Base-by-base conservation (phyloP, 2,888 invertebrate genomes). In the Carterocephalus palaemon region DNA sequence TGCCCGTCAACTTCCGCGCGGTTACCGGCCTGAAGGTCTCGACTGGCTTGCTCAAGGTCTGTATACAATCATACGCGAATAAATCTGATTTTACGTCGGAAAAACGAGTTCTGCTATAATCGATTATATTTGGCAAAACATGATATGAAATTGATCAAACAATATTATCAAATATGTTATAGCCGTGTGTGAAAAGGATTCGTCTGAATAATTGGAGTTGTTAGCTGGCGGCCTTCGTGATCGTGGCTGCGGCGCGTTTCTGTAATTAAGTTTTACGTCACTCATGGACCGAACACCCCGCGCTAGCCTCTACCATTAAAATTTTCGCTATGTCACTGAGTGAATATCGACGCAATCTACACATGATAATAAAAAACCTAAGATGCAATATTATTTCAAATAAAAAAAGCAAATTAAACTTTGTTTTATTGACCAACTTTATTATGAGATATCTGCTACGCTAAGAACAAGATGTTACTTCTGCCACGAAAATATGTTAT, bases 191-290 rank as follows among this genome's bases (percentile, higher is more conserved):
- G 59, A 70, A 70, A 71, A 52, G 65, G 70, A 74, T 68, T 74
- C 73, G 68, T 75, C 73, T 70, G 69, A 80, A 81, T 82, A 78
- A 80, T 80, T 77, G 76, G 70, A 67, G 75, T 77, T 73, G 76
- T 77, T 78, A 76, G 76, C 67, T 47, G 73, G 66, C 66, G 80
- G 74, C 79, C 78, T 80, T 77, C 80, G 71, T 71, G 71, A 65
- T 66, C 70, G 73, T 68, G 72, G 74, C 67, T 70, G 70, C 66
- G 70, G 70, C 70, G 69, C 75, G 77, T 64, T 83, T 78, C 75
- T 81, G 81, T 85, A 83, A 85, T 84, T 81, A 83, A 81, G 77
- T 81, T 82, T 82, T 81, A 71, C 84, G 83, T 84, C 84, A 83
- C 77, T 75, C 77, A 67, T 71, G 67, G 74, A 76, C 66, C 68